Base-by-base conservation (phyloP, 1,140 invertebrate genomes). In the Aphelenchoides avenae region DNA sequence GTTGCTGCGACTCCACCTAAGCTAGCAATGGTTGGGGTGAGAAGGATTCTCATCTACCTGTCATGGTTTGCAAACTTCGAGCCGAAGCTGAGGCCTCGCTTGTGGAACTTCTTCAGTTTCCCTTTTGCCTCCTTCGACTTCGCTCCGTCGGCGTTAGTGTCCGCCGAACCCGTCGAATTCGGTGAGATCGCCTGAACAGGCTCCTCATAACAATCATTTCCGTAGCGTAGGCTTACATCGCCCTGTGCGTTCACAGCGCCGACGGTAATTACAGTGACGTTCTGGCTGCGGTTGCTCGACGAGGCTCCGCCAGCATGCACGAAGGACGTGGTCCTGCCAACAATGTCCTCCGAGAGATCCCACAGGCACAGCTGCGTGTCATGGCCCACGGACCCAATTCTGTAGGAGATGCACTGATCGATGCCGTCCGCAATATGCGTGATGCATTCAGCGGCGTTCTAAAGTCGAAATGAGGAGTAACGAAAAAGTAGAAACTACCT, bases 301-400 rank as follows among this genome's bases (percentile, higher is more conserved):
- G 26, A 18, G 4, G 30, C 34, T 30, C 18, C 44, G 7, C 18
- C 44, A 31, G 30, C 22, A 31, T 49, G n/a, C n/a, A 13, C 44
- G 34, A 18, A 13, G 34, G 34, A 18, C 34, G 34, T 13, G 13
- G 34, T 13, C 13, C 18, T n/a, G 34, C 34, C 6, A 18, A 56
- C 34, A 39, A 93, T 84, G 78, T 98, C 92, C 72, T 97, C 91
- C 15, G 91, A 95, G 22, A 98, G 85, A 77, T 99, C 94, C 94
- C 94, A 98, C 43, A 99, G 81, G 80, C 93, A 97, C 40, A 99
- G 79, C 77, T 94, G 89, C 24, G 93, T 97, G 79, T 99, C 94
- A 79, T 98, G 92, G 15, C 92, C 92, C 1, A 98, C 91, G 57
- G 90, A 91, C n/a, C 90, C 91, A 58, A 96, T 82, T 53, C 91